A percentile compares a stretch with the other conserved stretches of the same genome.
phyloP scores from a whole-genome alignment of 1,140 invertebrate genomes.

The Monochamus saltuarius region DNA sequence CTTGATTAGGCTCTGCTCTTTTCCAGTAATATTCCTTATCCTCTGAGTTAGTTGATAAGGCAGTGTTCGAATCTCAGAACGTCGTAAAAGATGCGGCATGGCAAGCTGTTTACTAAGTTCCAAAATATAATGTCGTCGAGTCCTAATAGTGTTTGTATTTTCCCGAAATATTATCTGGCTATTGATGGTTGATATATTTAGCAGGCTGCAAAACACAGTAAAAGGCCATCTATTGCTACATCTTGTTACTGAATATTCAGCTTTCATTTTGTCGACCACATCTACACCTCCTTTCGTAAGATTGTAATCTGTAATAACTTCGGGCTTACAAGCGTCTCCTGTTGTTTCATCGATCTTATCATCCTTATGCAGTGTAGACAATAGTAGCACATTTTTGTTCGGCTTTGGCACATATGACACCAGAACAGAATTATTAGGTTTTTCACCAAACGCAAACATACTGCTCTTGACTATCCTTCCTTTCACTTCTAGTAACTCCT shows the following conservation, averaged over 20 bases:
- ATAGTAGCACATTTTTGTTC: constrained; percentile 30
- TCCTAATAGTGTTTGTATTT: neutral
- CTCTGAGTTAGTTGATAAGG: neutral
- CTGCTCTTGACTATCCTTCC: neutral
- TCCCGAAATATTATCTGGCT: constrained; percentile 1
- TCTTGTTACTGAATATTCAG: constrained; percentile 12
- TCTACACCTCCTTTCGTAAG: no score
- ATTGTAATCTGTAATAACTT: no score
- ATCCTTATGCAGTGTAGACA: constrained; percentile 39
- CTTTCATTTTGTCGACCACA: no score
- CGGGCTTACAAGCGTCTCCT: constrained; percentile 1
- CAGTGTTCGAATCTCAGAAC: neutral
- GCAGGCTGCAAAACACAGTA: constrained; percentile 10
- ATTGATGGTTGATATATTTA: constrained; percentile 13
- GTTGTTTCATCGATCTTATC: constrained; percentile 23
- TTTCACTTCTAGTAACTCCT: neutral
- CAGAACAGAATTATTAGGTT: constrained; percentile 1
- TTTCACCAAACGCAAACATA: constrained; percentile 9
- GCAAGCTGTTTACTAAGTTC: constrained; percentile 6
- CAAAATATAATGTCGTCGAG: constrained; percentile 4
- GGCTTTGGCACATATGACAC: constrained; percentile 29
- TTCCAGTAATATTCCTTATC: neutral
- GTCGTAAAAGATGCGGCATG: constrained; percentile 1
- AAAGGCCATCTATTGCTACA: constrained; percentile 7
- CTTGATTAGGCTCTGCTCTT: neutral